Conservation (phyloP, 2,888 invertebrate species). For the Aspidiotus rigidus region DNA sequence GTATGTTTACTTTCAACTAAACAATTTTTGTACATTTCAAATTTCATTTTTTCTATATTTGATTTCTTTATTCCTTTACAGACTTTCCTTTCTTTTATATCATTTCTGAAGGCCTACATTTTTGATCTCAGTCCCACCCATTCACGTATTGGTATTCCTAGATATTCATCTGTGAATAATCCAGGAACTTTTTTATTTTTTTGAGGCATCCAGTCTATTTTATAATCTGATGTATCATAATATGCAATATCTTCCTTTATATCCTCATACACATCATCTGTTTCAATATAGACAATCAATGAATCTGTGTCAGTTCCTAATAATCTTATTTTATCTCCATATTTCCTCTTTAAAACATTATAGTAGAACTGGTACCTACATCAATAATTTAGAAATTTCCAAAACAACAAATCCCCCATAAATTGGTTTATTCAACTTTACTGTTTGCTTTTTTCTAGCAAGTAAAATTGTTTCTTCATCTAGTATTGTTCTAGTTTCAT, state of each 20-base stretch:
- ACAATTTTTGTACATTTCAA: slow-evolving; percentile 18
- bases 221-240: slow-evolving; percentile 21
- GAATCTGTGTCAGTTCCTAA: slow-evolving; percentile 22
- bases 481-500: slow-evolving; percentile 20
- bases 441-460: slow-evolving; percentile 11
- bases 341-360: slow-evolving; percentile 11
- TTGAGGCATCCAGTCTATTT: slow-evolving; percentile 22
- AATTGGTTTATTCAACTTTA: slow-evolving; percentile 20
- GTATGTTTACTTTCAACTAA: slow-evolving; percentile 8
- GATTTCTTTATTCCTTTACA: slow-evolving; percentile 25
- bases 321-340: slow-evolving; percentile 19
- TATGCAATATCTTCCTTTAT: slow-evolving; percentile 18
- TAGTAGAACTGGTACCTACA: slow-evolving; percentile 16
- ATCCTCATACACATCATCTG: slow-evolving; percentile 6
- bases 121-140: slow-evolving; percentile 13
- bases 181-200: slow-evolving; percentile 22
- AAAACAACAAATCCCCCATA: slow-evolving; percentile 16
- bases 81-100: slow-evolving; percentile 23
- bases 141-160: slow-evolving; percentile 17
- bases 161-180: slow-evolving; percentile 22
- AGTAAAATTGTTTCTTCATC: slow-evolving; percentile 17
- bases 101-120: slow-evolving; percentile 25
- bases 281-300: slow-evolving; percentile 15
- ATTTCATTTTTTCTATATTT: slow-evolving; percentile 18
- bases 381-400: slow-evolving; percentile 10